Evolutionary conservation across 2,113 vertebrate species (phyloP).

Genomic region (Megaleporinus macrocephalus): DNA sequence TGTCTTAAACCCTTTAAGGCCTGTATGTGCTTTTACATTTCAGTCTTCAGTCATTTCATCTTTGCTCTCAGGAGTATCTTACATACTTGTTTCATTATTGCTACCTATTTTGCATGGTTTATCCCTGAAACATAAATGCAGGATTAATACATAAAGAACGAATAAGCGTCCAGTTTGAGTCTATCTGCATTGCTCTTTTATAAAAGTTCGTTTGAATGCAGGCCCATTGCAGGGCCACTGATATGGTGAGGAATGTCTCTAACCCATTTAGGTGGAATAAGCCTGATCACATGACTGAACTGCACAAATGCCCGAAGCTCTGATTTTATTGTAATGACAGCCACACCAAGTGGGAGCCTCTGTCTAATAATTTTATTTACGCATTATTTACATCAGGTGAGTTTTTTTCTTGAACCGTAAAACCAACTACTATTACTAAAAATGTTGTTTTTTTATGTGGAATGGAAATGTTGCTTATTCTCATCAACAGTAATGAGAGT

Average conservation of each 20-base stretch:
- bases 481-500: conserved; percentile 49
- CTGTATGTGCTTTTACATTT: too few relatives aligned
- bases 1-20: too few relatives aligned
- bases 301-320: conserved; percentile 5
- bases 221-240: conserved; percentile 40
- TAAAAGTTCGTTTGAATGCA: conserved; percentile 62
- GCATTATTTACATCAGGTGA: not conserved
- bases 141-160: not conserved
- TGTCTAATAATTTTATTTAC: not conserved
- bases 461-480: conserved; percentile 59
- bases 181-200: not conserved
- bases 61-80: too few relatives aligned
- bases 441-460: not conserved
- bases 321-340: conserved; percentile 25
- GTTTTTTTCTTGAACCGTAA: not conserved
- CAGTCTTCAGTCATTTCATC: too few relatives aligned
- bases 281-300: conserved; percentile 34
- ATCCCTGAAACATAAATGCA: not conserved
- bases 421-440: not conserved
- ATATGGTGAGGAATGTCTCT: conserved; percentile 16
- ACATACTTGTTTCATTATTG: too few relatives aligned
- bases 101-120: not conserved
- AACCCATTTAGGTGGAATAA: conserved; percentile 38
- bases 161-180: not conserved
- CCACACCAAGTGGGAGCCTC: not conserved